Evolutionary conservation across 1,140 invertebrate genomes (phyloP), one percentile per base, ranked within the genome.

Genomic region (Pseudomyrmex gracilis): DNA sequence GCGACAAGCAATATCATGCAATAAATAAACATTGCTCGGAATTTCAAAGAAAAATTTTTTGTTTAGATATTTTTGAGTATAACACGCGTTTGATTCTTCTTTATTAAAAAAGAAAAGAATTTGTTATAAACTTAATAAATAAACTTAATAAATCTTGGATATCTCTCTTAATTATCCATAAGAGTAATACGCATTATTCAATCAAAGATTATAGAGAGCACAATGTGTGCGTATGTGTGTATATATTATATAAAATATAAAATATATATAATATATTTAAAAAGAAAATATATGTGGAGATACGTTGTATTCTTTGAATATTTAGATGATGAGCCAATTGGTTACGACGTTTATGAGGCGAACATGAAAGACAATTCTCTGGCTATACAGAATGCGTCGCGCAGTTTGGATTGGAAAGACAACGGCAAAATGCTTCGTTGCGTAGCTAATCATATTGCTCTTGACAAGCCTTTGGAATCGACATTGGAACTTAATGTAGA

Each of bases 361-460:
- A 93, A 95, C 43, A 90, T 91, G 4, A 77, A 82, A 90, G 90
- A 93, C 7, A 86, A 83, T 15, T 74, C 74, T 1, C 95, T 95
- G 9, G 95, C 96, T 24, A 90, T 95, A 10, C 96, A 97, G 90
- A 97, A 97, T 89, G 93, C 97, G 4, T 95, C 96, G 1, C 94
- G 95, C 73, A 93, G 88, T 8, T 89, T 97, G 60, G 91, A 94
- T 5, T 95, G 95, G n/a, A 95, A 94, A 10, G 97, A 97, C 87
- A 95, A 96, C 89, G 96, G 95, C 10, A 96, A 95, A 89, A 93
- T 92, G 9, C 89, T 97, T 20, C 94, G 95, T 60, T 97, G 97
- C 90, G 93, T 96, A 0, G 96, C 96, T 0, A 94, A 94, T 63
- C 97, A 97, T 89, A 95, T 96, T 20, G 96, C 96, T 1, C 91